phyloP scores from a whole-genome alignment of 2,797 vertebrate species.

The Poecilia gillii region DNA sequence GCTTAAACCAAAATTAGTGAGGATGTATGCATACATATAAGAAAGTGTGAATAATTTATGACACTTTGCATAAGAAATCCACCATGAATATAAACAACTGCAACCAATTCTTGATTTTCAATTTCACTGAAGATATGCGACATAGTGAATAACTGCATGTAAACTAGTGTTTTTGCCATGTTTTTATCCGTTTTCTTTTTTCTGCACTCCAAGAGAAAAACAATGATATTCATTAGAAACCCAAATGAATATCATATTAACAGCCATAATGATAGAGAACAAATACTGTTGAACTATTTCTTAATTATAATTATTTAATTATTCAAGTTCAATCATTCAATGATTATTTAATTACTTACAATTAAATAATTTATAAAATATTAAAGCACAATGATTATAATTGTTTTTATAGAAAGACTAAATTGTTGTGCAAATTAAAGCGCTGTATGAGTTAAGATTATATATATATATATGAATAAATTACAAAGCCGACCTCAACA shows the following conservation, averaged over 20 bases:
- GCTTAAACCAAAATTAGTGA: not conserved
- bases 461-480: not conserved
- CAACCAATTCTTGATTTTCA: not conserved
- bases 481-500: not conserved
- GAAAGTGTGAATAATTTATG: not conserved
- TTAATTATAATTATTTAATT: too few relatives aligned
- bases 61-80: not conserved
- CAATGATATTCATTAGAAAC: not conserved
- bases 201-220: not conserved
- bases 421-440: conserved; percentile 4
- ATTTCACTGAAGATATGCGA: not conserved
- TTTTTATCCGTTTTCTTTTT: too few relatives aligned
- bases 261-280: not conserved
- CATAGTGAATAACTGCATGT: too few relatives aligned
- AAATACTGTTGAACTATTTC: too few relatives aligned
- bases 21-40: not conserved
- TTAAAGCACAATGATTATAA: conserved; percentile 8
- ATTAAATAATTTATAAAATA: not conserved
- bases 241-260: not conserved
- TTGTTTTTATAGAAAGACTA: not conserved
- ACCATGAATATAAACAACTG: not conserved
- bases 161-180: too few relatives aligned
- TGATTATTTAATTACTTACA: too few relatives aligned
- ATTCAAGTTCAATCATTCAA: too few relatives aligned
- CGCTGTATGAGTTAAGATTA: not conserved